Evolutionary conservation across 2,888 invertebrate genomes (phyloP).

Genomic region (Stramonita haemastoma): DNA sequence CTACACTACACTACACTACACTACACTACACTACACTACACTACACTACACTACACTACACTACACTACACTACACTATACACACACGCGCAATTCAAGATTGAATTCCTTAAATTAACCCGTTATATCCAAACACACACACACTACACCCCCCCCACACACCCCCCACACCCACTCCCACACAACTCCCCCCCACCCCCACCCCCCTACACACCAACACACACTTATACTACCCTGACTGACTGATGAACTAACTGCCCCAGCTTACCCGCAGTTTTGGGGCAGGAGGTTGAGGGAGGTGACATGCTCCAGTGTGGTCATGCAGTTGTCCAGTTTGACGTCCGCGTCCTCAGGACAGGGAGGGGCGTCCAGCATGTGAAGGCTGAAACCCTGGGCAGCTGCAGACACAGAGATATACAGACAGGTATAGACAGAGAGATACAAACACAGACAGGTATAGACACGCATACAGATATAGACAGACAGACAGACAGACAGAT

Average conservation of each 20-base stretch:
- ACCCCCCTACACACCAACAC: too few species aligned
- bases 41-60: too few species aligned
- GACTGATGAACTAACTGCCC: neutral
- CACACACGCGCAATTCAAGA: too few species aligned
- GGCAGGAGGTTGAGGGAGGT: conserved; percentile 2
- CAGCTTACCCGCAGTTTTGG: conserved; percentile 21
- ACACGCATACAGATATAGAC: neutral
- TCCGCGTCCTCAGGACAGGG: conserved; percentile 4
- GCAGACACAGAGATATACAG: neutral
- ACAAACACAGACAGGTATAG: neutral
- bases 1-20: too few species aligned
- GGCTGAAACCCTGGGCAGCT: conserved; percentile 7
- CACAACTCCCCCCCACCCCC: too few species aligned
- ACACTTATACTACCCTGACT: too few species aligned
- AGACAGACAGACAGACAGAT: neutral
- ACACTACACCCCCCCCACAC: too few species aligned
- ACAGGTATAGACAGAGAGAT: neutral
- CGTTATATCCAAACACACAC: too few species aligned
- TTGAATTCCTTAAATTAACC: too few species aligned
- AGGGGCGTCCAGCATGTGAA: neutral
- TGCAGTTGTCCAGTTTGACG: conserved; percentile 7
- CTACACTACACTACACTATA: too few species aligned
- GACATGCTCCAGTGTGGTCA: neutral
- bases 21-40: too few species aligned
- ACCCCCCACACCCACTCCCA: too few species aligned